Conservation (phyloP, 2,888 invertebrate genomes). For the Keiferia lycopersicella region DNA sequence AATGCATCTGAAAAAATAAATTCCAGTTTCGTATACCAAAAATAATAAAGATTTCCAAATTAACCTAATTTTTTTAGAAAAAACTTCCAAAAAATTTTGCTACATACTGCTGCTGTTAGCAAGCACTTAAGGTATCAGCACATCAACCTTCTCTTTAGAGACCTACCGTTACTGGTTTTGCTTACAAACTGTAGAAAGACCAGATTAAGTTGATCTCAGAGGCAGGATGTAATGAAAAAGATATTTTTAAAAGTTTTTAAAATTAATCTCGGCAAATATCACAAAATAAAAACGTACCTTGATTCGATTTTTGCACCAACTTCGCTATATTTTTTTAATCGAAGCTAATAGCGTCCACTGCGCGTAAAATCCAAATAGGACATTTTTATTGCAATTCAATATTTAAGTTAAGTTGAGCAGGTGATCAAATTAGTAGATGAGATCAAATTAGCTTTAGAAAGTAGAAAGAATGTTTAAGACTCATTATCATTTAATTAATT, state of each 20-base stretch:
- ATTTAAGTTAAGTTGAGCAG: background rate
- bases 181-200: too few species aligned
- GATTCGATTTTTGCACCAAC: background rate
- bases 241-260: too few species aligned
- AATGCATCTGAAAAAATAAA: slow-evolving; percentile 37
- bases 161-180: too few species aligned
- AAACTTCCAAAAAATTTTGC: too few species aligned
- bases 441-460: background rate
- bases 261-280: background rate
- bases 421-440: slow-evolving; percentile 1
- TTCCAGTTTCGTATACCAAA: too few species aligned
- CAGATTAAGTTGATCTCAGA: too few species aligned
- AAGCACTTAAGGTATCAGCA: too few species aligned
- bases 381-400: background rate
- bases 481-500: background rate
- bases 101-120: too few species aligned
- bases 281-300: slow-evolving; percentile 1
- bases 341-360: background rate
- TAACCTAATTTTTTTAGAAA: too few species aligned
- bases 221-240: background rate
- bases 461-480: background rate
- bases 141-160: too few species aligned
- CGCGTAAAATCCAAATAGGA: background rate
- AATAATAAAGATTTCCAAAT: too few species aligned
- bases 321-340: background rate